These are phyloP conservation scores for Callorhinus ursinus DNA, from an alignment of 2,113 vertebrate species.

Conservation along the genomic window DNA sequence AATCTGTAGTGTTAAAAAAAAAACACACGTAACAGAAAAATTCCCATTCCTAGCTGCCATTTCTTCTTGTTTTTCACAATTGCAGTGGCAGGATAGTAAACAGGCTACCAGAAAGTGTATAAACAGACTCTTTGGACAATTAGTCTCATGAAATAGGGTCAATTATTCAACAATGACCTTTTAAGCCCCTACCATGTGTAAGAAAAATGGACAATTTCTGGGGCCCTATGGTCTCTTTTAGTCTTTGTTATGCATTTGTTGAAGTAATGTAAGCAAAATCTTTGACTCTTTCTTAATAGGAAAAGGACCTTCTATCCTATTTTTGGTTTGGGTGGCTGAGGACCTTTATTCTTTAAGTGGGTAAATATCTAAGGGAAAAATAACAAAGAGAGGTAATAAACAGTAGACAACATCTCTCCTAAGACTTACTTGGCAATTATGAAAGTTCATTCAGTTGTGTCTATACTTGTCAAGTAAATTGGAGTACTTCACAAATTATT, in stretches of 20 bases:
- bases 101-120: background rate
- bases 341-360: background rate
- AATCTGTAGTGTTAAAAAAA: background rate
- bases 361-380: background rate
- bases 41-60: background rate
- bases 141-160: background rate
- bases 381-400: background rate
- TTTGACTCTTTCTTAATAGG: background rate
- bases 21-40: background rate
- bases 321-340: background rate
- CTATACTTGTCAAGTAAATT: background rate
- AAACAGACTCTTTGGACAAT: background rate
- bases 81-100: background rate
- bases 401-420: background rate
- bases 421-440: background rate
- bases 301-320: background rate
- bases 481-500: background rate
- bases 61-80: background rate
- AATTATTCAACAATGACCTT: background rate
- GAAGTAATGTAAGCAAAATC: background rate
- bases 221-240: background rate
- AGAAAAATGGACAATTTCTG: background rate
- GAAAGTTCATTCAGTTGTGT: background rate
- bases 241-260: background rate
- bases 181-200: background rate